phyloP scores from a whole-genome alignment of 2,113 vertebrate genomes.

The Rhegmatorhina hoffmannsi region DNA sequence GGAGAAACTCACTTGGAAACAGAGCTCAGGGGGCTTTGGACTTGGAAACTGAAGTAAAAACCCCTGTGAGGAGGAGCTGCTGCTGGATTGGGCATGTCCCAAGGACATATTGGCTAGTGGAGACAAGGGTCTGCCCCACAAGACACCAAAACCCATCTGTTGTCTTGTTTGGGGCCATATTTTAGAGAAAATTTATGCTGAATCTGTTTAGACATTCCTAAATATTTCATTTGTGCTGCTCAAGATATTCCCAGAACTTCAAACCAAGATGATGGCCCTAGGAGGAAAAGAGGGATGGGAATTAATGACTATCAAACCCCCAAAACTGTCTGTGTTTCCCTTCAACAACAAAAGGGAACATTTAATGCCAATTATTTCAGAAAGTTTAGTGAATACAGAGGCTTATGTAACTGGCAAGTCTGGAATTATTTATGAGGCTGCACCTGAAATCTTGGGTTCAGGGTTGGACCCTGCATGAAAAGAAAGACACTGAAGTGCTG shows the following conservation, averaged over 20 bases:
- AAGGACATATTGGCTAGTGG: neutral
- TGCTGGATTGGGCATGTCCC: neutral
- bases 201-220: slow-evolving; percentile 35
- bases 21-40: neutral
- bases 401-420: neutral
- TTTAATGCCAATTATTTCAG: neutral
- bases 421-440: neutral
- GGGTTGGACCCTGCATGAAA: neutral
- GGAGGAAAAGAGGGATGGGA: neutral
- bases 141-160: neutral
- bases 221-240: slow-evolving; percentile 48
- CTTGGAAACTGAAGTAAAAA: neutral
- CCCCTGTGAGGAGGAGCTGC: neutral
- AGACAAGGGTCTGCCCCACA: neutral
- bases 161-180: slow-evolving; percentile 13
- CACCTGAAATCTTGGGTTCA: neutral
- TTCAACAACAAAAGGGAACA: neutral
- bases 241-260: slow-evolving; percentile 24
- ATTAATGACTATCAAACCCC: neutral
- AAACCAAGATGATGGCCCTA: slow-evolving; percentile 9
- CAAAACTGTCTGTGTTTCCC: neutral
- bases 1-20: neutral
- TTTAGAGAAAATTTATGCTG: slow-evolving; percentile 25
- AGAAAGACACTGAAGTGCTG: neutral
- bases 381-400: neutral